A percentile compares a stretch with the other conserved stretches of the same genome.
Conservation (phyloP, 1,140 invertebrate genomes). For the Bombus soroeensis region DNA sequence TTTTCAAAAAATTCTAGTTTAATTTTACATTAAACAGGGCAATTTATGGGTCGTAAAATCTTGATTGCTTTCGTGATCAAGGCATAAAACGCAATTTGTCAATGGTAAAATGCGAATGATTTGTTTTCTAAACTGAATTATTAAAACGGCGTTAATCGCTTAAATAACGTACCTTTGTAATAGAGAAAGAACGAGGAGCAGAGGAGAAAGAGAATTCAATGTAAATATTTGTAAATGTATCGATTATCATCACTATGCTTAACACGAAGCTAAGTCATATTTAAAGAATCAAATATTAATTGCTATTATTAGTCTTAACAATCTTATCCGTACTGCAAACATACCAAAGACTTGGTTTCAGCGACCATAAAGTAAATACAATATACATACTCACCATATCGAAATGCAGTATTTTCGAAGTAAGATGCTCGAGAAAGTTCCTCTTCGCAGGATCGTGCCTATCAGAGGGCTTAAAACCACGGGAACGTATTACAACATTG, state of each 20-base stretch:
- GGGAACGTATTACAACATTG: conserved; percentile 83
- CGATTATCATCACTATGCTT: background rate
- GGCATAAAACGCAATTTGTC: too few species aligned
- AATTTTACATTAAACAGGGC: too few species aligned
- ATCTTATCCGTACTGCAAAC: background rate
- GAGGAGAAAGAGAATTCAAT: background rate
- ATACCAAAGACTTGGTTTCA: background rate
- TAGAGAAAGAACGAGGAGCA: too few species aligned
- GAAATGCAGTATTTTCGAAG: conserved; percentile 90
- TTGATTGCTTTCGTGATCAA: too few species aligned
- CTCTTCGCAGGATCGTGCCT: conserved; percentile 90
- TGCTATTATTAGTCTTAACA: background rate
- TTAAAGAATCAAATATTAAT: background rate
- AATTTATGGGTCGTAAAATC: too few species aligned
- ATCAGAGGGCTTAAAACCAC: conserved; percentile 93
- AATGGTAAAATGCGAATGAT: too few species aligned
- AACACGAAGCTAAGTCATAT: background rate
- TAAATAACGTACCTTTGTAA: background rate
- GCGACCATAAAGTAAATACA: background rate
- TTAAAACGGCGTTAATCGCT: background rate
- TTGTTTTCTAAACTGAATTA: background rate
- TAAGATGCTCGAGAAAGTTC: conserved; percentile 90
- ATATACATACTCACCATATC: conserved; percentile 85
- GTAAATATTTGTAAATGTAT: too few species aligned
- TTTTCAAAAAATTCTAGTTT: too few species aligned